These are phyloP conservation scores for Zoanthus solanderi DNA, from an alignment of 92 coral and sea anemone genomes.

Conservation along the genomic window DNA sequence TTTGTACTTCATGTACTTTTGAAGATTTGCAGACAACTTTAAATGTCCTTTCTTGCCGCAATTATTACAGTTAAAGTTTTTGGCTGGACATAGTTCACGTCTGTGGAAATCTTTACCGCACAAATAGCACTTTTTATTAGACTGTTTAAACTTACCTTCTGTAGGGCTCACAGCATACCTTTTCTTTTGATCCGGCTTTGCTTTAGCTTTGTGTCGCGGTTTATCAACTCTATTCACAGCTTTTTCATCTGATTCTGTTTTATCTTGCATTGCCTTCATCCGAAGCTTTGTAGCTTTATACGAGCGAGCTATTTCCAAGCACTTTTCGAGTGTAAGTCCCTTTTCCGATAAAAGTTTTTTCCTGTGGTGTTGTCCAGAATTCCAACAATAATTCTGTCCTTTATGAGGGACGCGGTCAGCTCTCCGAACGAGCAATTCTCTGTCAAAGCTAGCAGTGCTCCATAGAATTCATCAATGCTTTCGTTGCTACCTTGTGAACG, in stretches of 20 bases:
- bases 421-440: constrained; percentile 51
- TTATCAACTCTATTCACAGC: constrained; percentile 8
- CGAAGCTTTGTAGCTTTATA: constrained; percentile 55
- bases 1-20: neutral
- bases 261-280: constrained; percentile 12
- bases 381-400: constrained; percentile 49
- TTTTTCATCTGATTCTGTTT: constrained; percentile 24
- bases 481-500: constrained; percentile 50
- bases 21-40: neutral
- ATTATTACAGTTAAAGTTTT: constrained; percentile 35
- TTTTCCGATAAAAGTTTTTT: constrained; percentile 51
- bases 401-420: constrained; percentile 44
- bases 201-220: neutral
- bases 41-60: constrained; percentile 32
- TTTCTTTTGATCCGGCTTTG: neutral
- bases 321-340: constrained; percentile 44
- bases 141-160: constrained; percentile 42
- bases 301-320: constrained; percentile 55
- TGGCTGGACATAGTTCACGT: constrained; percentile 50
- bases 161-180: constrained; percentile 21
- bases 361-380: constrained; percentile 19
- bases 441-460: constrained; percentile 40
- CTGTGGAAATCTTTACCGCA: constrained; percentile 55
- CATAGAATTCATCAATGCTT: constrained; percentile 34
- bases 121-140: constrained; percentile 55